These are phyloP conservation scores for Lithobates sylvaticus DNA, from an alignment of 2,797 vertebrate species.

Conservation along the genomic window DNA sequence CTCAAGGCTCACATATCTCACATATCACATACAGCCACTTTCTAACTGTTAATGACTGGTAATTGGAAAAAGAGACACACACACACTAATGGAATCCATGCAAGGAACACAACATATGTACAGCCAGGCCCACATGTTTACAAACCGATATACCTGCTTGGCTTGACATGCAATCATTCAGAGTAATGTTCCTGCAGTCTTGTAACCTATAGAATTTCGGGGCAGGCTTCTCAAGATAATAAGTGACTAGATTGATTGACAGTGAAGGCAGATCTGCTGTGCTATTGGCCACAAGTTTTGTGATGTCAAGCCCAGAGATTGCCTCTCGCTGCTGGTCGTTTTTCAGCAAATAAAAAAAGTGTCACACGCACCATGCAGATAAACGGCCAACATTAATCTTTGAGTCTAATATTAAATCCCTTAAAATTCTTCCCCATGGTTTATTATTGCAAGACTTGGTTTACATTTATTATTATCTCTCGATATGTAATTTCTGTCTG, in stretches of 20 bases:
- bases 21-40: constrained; percentile 30
- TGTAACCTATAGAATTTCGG: background rate
- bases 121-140: background rate
- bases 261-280: background rate
- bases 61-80: constrained; percentile 37
- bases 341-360: background rate
- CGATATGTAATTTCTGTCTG: background rate
- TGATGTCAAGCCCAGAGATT: constrained; percentile 27
- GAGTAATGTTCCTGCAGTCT: background rate
- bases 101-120: constrained; percentile 9
- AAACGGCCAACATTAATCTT: background rate
- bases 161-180: background rate
- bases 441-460: no score
- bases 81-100: constrained; percentile 9
- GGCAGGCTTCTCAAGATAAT: background rate
- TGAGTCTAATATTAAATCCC: background rate
- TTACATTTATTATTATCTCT: background rate
- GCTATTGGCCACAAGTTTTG: constrained; percentile 2
- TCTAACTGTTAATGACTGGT: constrained; percentile 38
- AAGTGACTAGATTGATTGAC: background rate
- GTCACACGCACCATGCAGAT: background rate
- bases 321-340: background rate
- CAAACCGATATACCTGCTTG: background rate
- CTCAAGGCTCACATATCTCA: background rate
- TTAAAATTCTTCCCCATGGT: background rate